A percentile compares a stretch with the other conserved stretches of the same genome.
Evolutionary conservation across 2,888 invertebrate genomes (phyloP).

Genomic region (Miltochrista miniata): DNA sequence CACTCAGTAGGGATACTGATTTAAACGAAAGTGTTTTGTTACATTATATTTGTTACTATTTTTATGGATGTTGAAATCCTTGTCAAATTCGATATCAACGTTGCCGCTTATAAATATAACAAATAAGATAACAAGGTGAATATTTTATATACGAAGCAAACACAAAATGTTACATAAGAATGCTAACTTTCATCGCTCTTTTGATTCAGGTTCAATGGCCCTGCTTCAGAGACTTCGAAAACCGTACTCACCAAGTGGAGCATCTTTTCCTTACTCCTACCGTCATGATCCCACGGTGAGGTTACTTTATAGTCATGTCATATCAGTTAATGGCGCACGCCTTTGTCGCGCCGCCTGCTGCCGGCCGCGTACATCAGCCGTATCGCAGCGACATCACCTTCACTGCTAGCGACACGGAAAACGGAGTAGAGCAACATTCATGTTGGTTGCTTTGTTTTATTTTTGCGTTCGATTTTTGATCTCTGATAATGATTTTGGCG

Average conservation of each 20-base stretch:
- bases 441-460: slow-evolving; percentile 18
- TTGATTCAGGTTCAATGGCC: no score
- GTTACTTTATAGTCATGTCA: slow-evolving; percentile 80
- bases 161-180: no score
- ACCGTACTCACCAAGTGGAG: slow-evolving; percentile 45
- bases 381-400: slow-evolving; percentile 58
- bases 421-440: slow-evolving; percentile 36
- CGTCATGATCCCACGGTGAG: slow-evolving; percentile 64
- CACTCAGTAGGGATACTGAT: no score
- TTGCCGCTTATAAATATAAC: no score
- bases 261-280: slow-evolving; percentile 29
- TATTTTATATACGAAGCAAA: no score
- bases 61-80: no score
- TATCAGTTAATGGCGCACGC: slow-evolving; percentile 74
- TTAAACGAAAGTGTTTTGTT: no score
- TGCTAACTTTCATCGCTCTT: no score
- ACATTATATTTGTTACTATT: no score
- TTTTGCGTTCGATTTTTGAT: slow-evolving; percentile 11
- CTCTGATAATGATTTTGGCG: slow-evolving; percentile 1
- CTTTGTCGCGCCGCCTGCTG: slow-evolving; percentile 66
- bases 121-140: no score
- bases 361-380: slow-evolving; percentile 47
- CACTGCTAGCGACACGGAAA: slow-evolving; percentile 34
- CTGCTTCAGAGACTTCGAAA: background rate
- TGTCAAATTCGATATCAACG: no score